These are phyloP conservation scores for Artibeus lituratus DNA, from an alignment of 2,797 vertebrate species.

Conservation along the genomic window DNA sequence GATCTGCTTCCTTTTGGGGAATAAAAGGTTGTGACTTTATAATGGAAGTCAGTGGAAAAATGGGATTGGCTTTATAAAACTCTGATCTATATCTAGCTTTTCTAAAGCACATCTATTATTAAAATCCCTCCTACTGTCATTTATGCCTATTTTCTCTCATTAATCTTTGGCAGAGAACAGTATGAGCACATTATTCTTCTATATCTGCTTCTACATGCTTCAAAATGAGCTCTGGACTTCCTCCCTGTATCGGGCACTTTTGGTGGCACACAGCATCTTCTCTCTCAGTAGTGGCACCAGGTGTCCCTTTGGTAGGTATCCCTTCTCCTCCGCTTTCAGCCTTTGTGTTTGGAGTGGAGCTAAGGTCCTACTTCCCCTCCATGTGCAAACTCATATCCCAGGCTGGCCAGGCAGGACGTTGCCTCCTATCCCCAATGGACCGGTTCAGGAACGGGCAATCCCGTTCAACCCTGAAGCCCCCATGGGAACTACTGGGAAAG, in stretches of 20 bases:
- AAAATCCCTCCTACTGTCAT: background rate
- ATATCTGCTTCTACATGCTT: background rate
- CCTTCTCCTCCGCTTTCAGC: background rate
- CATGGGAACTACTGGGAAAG: background rate
- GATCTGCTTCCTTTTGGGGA: background rate
- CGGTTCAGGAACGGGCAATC: background rate
- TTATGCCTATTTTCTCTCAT: slow-evolving; percentile 33
- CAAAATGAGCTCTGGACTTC: background rate
- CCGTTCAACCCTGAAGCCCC: background rate
- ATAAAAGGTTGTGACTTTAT: background rate
- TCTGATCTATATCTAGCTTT: slow-evolving; percentile 37
- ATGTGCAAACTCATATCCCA: background rate
- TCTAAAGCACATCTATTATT: slow-evolving; percentile 17
- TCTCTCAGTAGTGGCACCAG: background rate
- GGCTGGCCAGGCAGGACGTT: background rate
- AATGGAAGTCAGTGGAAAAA: background rate
- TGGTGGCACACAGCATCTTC: background rate
- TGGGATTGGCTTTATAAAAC: background rate
- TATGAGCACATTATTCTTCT: background rate
- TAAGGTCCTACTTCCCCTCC: background rate
- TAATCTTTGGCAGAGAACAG: slow-evolving; percentile 4
- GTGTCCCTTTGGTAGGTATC: background rate
- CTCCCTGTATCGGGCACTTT: background rate
- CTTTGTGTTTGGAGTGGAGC: background rate
- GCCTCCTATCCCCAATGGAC: background rate